These are phyloP conservation scores for Pogoniulus pusillus DNA, from an alignment of 2,797 vertebrate species.

Conservation along the genomic window DNA sequence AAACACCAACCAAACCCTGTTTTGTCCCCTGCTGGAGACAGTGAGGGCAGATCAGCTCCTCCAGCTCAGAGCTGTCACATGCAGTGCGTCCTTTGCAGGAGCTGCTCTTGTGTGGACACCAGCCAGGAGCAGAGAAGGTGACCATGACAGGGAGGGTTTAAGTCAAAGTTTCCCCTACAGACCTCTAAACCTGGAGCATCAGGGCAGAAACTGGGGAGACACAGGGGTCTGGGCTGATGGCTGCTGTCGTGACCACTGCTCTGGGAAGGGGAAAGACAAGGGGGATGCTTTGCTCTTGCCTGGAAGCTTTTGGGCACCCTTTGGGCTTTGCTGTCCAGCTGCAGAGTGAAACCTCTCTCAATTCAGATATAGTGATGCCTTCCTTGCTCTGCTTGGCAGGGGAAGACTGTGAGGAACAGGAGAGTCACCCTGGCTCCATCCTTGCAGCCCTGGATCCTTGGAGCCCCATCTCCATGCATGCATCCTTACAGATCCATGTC, in stretches of 20 bases:
- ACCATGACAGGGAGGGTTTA: not conserved
- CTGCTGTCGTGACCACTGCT: rapidly evolving
- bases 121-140: rapidly evolving
- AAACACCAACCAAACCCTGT: not conserved
- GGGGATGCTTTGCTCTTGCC: too few relatives aligned
- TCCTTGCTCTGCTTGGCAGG: not conserved
- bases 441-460: not conserved
- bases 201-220: not conserved
- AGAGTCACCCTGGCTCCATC: not conserved
- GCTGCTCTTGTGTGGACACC: rapidly evolving
- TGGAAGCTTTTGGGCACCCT: not conserved
- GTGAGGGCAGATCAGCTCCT: not conserved
- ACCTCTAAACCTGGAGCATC: not conserved
- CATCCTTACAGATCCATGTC: not conserved
- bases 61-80: rapidly evolving
- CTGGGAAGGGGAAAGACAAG: not conserved
- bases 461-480: not conserved
- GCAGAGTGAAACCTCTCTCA: not conserved
- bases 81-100: rapidly evolving
- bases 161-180: not conserved
- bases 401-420: not conserved
- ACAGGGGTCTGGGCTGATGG: not conserved
- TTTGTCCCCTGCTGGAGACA: rapidly evolving
- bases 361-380: not conserved
- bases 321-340: not conserved